Percentiles rank a stretch among this genome's conserved stretches.
These are phyloP conservation scores for Nemoura dubitans DNA, from an alignment of 2,888 invertebrate genomes.

Conservation along the genomic window DNA sequence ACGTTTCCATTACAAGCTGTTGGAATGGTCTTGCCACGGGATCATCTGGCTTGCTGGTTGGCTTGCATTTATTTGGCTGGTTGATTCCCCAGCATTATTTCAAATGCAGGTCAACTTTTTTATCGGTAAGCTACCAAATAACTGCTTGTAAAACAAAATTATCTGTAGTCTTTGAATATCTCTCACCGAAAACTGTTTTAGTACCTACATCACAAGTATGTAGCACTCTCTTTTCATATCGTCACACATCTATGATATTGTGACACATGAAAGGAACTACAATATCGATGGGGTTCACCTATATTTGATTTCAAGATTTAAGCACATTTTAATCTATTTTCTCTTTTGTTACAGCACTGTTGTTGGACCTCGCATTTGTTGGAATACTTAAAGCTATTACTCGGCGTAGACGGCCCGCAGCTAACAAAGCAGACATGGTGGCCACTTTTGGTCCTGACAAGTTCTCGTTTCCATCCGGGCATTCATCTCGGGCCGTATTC, in stretches of 20 bases:
- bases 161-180: too few relatives aligned
- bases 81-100: slow-evolving; percentile 73
- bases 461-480: slow-evolving; percentile 94
- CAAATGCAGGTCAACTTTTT: slow-evolving; percentile 88
- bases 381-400: slow-evolving; percentile 80
- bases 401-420: slow-evolving; percentile 78
- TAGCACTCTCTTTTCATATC: too few relatives aligned
- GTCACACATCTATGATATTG: too few relatives aligned
- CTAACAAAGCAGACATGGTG: slow-evolving; percentile 73
- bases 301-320: too few relatives aligned
- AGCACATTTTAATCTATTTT: too few relatives aligned
- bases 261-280: too few relatives aligned
- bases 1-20: slow-evolving; percentile 61
- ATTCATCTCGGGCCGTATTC: slow-evolving; percentile 84
- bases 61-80: slow-evolving; percentile 80
- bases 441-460: slow-evolving; percentile 82
- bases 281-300: too few relatives aligned
- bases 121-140: slow-evolving; percentile 70
- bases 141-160: neutral
- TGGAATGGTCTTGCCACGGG: slow-evolving; percentile 85
- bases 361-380: slow-evolving; percentile 81
- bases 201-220: too few relatives aligned
- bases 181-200: too few relatives aligned
- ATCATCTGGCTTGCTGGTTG: slow-evolving; percentile 84
- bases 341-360: slow-evolving; percentile 79